These are phyloP conservation scores for Papilio polytes DNA, from an alignment of 1,140 invertebrate genomes.

Conservation along the genomic window DNA sequence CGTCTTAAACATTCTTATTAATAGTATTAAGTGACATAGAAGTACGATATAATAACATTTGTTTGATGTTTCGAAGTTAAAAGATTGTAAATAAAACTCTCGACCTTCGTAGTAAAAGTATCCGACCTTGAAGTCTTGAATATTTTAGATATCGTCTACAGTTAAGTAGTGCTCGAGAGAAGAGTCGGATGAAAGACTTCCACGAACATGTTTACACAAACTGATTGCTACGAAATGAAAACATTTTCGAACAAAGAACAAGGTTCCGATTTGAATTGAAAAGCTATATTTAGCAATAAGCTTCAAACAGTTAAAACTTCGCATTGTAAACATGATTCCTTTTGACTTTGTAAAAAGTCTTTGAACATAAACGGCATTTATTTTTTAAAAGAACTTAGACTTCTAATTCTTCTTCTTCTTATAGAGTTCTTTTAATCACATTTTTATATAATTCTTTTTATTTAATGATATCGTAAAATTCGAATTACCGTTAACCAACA, in stretches of 20 bases:
- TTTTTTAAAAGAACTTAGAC: no score
- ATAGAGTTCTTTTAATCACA: no score
- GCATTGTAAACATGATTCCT: neutral
- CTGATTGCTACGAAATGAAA: constrained; percentile 10
- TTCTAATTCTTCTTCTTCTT: no score
- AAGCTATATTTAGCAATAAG: neutral
- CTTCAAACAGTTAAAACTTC: no score
- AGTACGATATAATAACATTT: neutral
- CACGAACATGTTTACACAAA: neutral
- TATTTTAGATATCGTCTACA: neutral
- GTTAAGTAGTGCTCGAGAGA: neutral
- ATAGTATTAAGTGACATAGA: no score
- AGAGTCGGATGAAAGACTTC: constrained; percentile 7
- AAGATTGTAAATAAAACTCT: neutral
- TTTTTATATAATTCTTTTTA: neutral
- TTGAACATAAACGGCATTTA: neutral
- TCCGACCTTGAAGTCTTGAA: neutral
- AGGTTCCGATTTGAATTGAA: constrained; percentile 1
- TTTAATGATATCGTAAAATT: constrained; percentile 12
- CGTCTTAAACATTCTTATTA: no score
- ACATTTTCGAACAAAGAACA: neutral
- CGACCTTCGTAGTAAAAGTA: neutral
- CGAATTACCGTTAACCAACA: neutral
- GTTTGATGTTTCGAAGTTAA: neutral
- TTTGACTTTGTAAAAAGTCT: neutral